Percentiles rank a stretch among this genome's conserved stretches.
These are phyloP conservation scores for Zapornia atra DNA, from an alignment of 2,113 vertebrate species.

Conservation along the genomic window DNA sequence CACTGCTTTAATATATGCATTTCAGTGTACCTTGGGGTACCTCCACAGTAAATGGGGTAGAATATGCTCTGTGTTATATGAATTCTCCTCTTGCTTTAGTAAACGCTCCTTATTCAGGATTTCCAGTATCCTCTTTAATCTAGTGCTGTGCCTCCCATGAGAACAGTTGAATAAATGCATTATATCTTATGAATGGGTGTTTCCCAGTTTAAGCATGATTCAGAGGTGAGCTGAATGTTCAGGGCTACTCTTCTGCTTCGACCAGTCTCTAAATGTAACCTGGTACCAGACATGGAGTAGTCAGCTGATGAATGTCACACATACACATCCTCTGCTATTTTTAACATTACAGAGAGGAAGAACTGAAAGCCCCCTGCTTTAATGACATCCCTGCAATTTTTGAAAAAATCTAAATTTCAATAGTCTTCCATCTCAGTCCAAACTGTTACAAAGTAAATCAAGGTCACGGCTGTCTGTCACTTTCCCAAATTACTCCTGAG, in stretches of 20 bases:
- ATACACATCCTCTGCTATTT: constrained; percentile 27
- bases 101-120: not conserved
- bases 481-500: constrained; percentile 27
- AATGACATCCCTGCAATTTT: constrained; percentile 18
- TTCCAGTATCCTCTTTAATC: not conserved
- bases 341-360: constrained; percentile 11
- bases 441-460: constrained; percentile 35
- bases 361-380: constrained; percentile 1
- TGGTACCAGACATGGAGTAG: not conserved
- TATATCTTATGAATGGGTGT: not conserved
- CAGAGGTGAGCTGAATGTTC: not conserved
- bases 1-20: not conserved
- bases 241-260: not conserved
- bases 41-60: constrained; percentile 1
- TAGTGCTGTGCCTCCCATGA: not conserved
- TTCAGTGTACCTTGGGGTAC: not conserved
- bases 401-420: not conserved
- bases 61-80: not conserved
- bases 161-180: not conserved
- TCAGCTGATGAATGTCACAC: constrained; percentile 11
- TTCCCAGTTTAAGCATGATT: not conserved
- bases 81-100: constrained; percentile 1
- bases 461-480: constrained; percentile 8
- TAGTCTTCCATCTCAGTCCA: not conserved
- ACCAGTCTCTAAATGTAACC: not conserved